These are phyloP conservation scores for Pogonus chalceus DNA, from an alignment of 1,140 invertebrate genomes.

Conservation along the genomic window DNA sequence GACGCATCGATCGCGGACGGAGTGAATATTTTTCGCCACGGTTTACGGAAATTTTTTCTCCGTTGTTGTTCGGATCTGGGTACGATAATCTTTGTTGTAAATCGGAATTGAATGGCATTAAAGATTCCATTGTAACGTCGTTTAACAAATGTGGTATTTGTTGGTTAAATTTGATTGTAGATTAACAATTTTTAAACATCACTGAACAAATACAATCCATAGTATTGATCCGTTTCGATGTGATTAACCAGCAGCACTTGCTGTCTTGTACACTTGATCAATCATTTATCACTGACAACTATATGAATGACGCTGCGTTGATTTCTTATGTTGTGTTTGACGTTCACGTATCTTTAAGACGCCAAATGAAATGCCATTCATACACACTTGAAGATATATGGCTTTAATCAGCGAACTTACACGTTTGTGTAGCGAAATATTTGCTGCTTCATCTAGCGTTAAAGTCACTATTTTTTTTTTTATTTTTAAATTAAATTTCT, in stretches of 20 bases:
- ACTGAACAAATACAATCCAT: background rate
- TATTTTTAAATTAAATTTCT: background rate
- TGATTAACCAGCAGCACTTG: background rate
- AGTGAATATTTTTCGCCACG: slow-evolving; percentile 33
- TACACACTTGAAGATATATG: background rate
- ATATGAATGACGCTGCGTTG: slow-evolving; percentile 8
- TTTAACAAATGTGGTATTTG: no score
- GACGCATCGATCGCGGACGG: slow-evolving; percentile 27
- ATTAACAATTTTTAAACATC: background rate
- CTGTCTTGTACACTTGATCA: background rate
- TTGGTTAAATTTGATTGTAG: no score
- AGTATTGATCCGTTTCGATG: slow-evolving; percentile 1
- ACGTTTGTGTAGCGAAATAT: background rate
- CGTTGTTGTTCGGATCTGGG: slow-evolving; percentile 27
- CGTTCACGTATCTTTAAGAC: background rate
- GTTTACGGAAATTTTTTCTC: slow-evolving; percentile 14
- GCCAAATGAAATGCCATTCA: slow-evolving; percentile 4
- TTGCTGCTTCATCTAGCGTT: slow-evolving; percentile 10
- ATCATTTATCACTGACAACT: background rate
- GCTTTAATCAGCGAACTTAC: slow-evolving; percentile 4
- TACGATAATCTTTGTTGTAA: slow-evolving; percentile 13
- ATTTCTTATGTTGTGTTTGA: no score
- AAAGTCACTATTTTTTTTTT: slow-evolving; percentile 10
- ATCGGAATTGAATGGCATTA: slow-evolving; percentile 22
- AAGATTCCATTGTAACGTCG: slow-evolving; percentile 25